A percentile compares a stretch with the other conserved stretches of the same genome.
These are phyloP conservation scores for Cynocephalus volans DNA, from an alignment of 2,113 vertebrate genomes.

Conservation along the genomic window DNA sequence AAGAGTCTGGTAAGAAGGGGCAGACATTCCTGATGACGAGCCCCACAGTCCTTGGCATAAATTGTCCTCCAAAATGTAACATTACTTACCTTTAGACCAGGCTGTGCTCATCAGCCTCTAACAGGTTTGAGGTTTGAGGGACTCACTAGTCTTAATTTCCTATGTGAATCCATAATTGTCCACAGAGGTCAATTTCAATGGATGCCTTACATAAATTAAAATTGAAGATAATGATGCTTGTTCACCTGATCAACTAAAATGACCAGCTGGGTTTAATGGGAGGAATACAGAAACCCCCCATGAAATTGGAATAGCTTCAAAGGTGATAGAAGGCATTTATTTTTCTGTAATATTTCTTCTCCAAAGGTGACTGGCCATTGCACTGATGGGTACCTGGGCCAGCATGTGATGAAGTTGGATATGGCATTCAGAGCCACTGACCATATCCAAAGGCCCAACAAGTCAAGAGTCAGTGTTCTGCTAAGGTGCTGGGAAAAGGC, in stretches of 20 bases:
- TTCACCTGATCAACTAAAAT: slow-evolving; percentile 81
- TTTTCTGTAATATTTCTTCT: slow-evolving; percentile 75
- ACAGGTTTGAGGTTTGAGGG: slow-evolving; percentile 35
- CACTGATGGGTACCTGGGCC: neutral
- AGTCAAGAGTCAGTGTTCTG: neutral
- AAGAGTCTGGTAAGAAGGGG: slow-evolving; percentile 53
- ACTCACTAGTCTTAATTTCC: slow-evolving; percentile 77
- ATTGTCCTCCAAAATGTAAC: slow-evolving; percentile 42
- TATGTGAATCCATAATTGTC: slow-evolving; percentile 72
- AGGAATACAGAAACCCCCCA: slow-evolving; percentile 76
- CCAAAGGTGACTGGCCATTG: slow-evolving; percentile 66
- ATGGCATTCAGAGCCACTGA: neutral
- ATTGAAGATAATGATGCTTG: slow-evolving; percentile 81
- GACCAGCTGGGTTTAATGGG: slow-evolving; percentile 81
- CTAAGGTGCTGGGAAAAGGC: neutral
- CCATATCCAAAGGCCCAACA: neutral
- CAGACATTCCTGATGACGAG: slow-evolving; percentile 19
- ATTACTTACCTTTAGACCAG: slow-evolving; percentile 52
- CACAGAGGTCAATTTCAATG: slow-evolving; percentile 71
- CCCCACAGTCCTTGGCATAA: slow-evolving; percentile 49
- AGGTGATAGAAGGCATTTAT: slow-evolving; percentile 78
- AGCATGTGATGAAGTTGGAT: neutral
- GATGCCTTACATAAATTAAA: slow-evolving; percentile 81
- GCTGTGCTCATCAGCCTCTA: slow-evolving; percentile 62
- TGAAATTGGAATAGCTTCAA: slow-evolving; percentile 73